Evolutionary conservation across 2,888 invertebrate genomes (phyloP).

Genomic region (Lacanobia oleracea): DNA sequence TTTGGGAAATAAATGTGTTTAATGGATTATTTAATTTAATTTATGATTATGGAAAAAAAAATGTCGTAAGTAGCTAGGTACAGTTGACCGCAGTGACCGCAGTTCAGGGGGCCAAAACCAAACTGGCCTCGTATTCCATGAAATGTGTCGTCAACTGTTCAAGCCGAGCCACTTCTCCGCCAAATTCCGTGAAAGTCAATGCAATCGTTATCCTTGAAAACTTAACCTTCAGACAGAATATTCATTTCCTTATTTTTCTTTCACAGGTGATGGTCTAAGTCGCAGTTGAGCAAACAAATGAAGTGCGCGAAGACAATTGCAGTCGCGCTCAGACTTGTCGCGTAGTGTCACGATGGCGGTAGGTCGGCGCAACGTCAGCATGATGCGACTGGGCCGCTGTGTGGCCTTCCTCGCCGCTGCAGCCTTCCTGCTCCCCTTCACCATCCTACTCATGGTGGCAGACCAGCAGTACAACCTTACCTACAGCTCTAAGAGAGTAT

Average conservation of each 20-base stretch:
- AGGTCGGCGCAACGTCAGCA: constrained; percentile 85
- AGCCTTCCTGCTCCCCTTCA: constrained; percentile 91
- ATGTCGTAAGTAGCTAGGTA: not conserved
- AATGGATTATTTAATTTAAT: too few species aligned
- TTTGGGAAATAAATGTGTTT: too few species aligned
- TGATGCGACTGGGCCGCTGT: constrained; percentile 89
- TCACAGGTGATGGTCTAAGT: constrained; percentile 37
- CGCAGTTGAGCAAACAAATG: constrained; percentile 42
- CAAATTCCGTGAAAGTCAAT: not conserved
- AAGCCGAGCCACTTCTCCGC: not conserved
- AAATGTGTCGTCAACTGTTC: not conserved
- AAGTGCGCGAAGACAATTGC: constrained; percentile 54
- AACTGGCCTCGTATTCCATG: not conserved
- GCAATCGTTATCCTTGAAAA: not conserved
- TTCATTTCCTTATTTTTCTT: constrained; percentile 5
- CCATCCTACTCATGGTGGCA: constrained; percentile 91
- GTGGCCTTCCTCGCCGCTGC: constrained; percentile 91
- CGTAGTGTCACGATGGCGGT: constrained; percentile 70
- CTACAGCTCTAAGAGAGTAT: constrained; percentile 86
- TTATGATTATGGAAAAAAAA: not conserved
- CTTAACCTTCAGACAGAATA: not conserved
- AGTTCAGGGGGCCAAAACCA: too few species aligned
- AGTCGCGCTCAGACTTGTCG: constrained; percentile 34
- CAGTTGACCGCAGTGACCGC: not conserved
- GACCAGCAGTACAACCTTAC: constrained; percentile 92